Base-by-base conservation (phyloP, 2,113 vertebrate species). In the Percina caprodes region DNA sequence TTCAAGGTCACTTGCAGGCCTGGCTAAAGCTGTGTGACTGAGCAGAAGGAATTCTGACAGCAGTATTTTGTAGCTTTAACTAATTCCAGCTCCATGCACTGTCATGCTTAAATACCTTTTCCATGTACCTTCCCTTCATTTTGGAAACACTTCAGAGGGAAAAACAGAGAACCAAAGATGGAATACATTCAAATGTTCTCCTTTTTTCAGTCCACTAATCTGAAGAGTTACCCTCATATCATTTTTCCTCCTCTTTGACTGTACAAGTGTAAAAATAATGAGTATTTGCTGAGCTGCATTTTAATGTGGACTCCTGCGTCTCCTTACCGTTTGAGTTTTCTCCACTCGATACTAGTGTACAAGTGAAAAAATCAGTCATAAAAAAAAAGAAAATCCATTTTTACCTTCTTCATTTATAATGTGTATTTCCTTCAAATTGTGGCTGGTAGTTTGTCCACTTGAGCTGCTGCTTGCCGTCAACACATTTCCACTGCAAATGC, bases 21-120 rank as follows among this genome's bases (percentile, higher is more conserved):
- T 60, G 24, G 76, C 63, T 76, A 61, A 69, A 83, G 84, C 83
- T 56, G 66, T 84, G 80, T 83, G 87, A 85, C 92, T 74, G 81
- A 91, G 81, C 77, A 80, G 66, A 83, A 89, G 86, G 83, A 73
- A 81, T 91, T 94, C 81, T 89, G 78, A 92, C 87, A 90, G 90
- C 84, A 68, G 55, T 80, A 77, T 91, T 91, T 83, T 92, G 84
- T 82, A 84, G 85, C 83, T 92, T 88, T 77, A 79, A 84, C 88
- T 92, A 86, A 92, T 90, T 92, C 90, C 86, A 75, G 74, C 56
- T 86, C 63, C 80, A n/a, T n/a, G n/a, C n/a, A 86, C 85, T 79
- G 81, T 90, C 81, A 86, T 89, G 82, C 91, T 92, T 93, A 91
- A 92, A 94, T 90, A 93, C 83, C 79, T 92, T 89, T 86, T 85